These are phyloP conservation scores for Mizuhopecten yessoensis DNA, from an alignment of 1,140 invertebrate species.

Conservation along the genomic window DNA sequence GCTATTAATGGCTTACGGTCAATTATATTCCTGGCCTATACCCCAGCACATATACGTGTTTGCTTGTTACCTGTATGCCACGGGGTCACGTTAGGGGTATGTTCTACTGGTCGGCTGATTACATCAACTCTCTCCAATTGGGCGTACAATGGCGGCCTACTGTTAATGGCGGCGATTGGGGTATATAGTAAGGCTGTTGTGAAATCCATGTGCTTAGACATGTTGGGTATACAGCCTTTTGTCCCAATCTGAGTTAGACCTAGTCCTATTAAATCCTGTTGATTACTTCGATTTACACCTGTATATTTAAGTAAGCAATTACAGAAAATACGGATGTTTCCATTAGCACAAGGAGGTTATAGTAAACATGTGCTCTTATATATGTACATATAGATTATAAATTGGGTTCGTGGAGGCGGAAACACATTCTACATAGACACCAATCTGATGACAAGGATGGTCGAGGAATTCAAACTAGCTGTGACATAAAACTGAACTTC, in stretches of 20 bases:
- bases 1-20: not conserved
- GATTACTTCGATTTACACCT: not conserved
- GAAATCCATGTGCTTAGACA: not conserved
- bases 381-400: too few species aligned
- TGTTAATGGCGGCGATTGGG: not conserved
- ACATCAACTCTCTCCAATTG: conserved; percentile 7
- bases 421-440: too few species aligned
- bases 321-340: not conserved
- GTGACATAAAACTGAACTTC: too few species aligned
- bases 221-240: not conserved
- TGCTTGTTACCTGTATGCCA: not conserved
- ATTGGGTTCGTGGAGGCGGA: too few species aligned
- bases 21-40: not conserved
- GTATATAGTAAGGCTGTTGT: not conserved
- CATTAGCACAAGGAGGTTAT: too few species aligned
- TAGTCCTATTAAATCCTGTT: not conserved
- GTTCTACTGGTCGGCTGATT: not conserved
- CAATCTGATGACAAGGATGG: too few species aligned
- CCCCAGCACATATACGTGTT: not conserved
- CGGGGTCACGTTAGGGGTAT: not conserved
- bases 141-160: not conserved
- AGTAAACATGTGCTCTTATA: too few species aligned
- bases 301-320: not conserved
- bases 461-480: too few species aligned
- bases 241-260: not conserved